Conservation (phyloP, 2,797 vertebrate species). For the Esox lucius region DNA sequence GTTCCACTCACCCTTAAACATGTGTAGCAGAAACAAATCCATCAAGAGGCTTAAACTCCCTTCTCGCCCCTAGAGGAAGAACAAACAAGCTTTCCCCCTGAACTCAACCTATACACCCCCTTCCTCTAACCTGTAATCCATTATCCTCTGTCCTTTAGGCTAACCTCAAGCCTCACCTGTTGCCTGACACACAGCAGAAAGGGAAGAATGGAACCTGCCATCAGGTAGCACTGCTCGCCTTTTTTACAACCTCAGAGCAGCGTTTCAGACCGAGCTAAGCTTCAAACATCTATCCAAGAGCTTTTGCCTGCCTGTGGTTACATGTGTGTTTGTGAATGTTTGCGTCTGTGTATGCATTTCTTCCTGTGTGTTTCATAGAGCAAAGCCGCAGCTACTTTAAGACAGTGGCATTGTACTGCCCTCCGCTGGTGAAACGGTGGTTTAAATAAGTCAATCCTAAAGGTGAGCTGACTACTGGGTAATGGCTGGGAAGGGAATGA, state of each 20-base stretch:
- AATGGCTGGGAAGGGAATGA: too few species aligned
- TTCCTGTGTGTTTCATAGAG: not conserved
- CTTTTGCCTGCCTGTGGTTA: not conserved
- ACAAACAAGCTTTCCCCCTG: too few species aligned
- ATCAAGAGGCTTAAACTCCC: not conserved
- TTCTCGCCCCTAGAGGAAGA: too few species aligned
- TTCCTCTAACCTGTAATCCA: not conserved
- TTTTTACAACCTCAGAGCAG: not conserved
- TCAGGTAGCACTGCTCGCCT: not conserved
- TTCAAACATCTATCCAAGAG: not conserved
- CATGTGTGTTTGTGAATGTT: not conserved
- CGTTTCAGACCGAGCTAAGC: not conserved
- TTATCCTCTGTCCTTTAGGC: not conserved
- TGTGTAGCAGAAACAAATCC: too few species aligned
- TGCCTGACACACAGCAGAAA: not conserved
- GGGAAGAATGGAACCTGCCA: constrained; percentile 3
- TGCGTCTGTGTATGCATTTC: not conserved
- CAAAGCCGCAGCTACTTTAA: not conserved
- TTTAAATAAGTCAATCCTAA: too few species aligned
- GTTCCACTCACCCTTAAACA: not conserved
- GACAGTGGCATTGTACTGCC: not conserved
- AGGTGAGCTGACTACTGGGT: too few species aligned
- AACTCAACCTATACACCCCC: not conserved
- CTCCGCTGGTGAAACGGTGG: not conserved
- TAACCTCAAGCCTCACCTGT: not conserved